These are phyloP conservation scores for Drosophila mauritiana DNA, from an alignment of 1,140 invertebrate species.

Conservation along the genomic window DNA sequence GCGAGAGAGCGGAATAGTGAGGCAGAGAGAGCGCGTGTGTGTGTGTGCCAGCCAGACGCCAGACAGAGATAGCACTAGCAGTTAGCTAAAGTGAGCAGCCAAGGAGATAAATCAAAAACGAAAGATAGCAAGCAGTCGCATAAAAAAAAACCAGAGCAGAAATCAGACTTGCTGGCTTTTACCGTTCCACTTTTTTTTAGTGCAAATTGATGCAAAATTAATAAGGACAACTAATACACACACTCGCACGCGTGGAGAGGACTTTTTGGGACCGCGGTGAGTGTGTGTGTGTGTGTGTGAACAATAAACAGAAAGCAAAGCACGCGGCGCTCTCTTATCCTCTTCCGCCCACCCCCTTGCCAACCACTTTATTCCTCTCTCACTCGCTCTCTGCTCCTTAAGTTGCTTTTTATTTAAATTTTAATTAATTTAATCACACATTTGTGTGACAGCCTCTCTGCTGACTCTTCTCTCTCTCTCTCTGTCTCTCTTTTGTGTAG, in stretches of 20 bases:
- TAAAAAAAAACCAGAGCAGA: conserved; percentile 10
- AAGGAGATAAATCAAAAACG: conserved; percentile 16
- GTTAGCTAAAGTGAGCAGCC: conserved; percentile 24
- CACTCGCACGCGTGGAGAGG: conserved; percentile 11
- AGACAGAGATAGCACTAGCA: conserved; percentile 36
- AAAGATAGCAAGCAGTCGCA: conserved; percentile 11
- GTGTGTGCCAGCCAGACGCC: conserved; percentile 31
- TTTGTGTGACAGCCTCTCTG: conserved; percentile 30
- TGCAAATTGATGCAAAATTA: conserved; percentile 50
- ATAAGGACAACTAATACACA: conserved; percentile 46
- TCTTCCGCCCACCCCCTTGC: not conserved
- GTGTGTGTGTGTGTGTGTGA: conserved; percentile 53
- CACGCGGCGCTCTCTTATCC: conserved; percentile 25
- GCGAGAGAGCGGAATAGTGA: conserved; percentile 22
- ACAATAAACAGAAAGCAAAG: conserved; percentile 67
- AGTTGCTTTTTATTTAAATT: conserved; percentile 48
- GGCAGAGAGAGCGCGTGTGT: conserved; percentile 20
- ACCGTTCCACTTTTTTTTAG: conserved; percentile 47
- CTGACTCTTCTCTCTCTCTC: not conserved
- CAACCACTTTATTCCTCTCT: not conserved
- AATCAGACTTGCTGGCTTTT: conserved; percentile 20
- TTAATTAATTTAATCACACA: conserved; percentile 59
- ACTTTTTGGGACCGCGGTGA: conserved; percentile 52
- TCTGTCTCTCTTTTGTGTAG: not conserved
- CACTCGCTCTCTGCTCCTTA: not conserved